Percentiles rank a stretch among this genome's conserved stretches.
These are phyloP conservation scores for Pandemis cinnamomeana DNA, from an alignment of 2,888 invertebrate species.

Conservation along the genomic window DNA sequence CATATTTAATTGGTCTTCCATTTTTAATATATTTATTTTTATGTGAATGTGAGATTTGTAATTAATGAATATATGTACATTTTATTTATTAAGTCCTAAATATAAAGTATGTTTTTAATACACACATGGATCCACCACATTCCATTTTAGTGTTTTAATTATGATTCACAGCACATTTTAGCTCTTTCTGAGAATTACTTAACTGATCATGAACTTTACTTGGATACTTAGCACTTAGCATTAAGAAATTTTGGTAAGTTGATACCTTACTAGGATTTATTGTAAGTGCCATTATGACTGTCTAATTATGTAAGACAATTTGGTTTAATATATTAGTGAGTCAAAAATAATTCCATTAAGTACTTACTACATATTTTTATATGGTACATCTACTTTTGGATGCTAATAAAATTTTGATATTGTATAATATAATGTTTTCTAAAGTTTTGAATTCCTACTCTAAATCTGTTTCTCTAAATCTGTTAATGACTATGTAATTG, in stretches of 20 bases:
- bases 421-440: neutral
- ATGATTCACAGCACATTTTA: conserved; percentile 1
- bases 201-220: neutral
- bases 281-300: neutral
- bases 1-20: conserved; percentile 6
- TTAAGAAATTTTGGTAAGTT: neutral
- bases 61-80: conserved; percentile 1
- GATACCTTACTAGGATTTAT: neutral
- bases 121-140: conserved; percentile 16
- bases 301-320: neutral
- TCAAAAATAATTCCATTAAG: neutral
- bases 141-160: conserved; percentile 28
- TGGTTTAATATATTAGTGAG: neutral
- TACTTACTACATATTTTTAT: neutral
- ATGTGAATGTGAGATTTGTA: conserved; percentile 5
- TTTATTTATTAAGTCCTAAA: neutral
- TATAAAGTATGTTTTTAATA: neutral
- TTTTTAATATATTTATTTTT: conserved; percentile 4
- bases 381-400: neutral
- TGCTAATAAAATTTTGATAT: neutral
- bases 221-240: neutral
- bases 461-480: neutral
- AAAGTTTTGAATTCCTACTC: neutral
- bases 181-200: neutral
- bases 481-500: neutral